Evolutionary conservation across 2,113 vertebrate species (phyloP), one percentile per base, ranked within the genome.

Genomic region (Scolopax mira): DNA sequence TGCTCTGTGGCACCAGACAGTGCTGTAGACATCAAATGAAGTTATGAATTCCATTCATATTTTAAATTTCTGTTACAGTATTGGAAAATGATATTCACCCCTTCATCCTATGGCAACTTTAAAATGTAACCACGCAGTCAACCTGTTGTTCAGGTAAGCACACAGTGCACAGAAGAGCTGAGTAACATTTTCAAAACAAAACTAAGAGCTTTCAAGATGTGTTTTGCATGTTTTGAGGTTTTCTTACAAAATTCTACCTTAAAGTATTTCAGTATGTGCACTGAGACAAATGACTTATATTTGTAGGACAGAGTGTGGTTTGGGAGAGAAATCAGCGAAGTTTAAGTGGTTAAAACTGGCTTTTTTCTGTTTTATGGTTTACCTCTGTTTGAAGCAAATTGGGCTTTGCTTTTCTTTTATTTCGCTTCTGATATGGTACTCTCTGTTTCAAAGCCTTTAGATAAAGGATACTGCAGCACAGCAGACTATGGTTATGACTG

Each of bases 1-100:
- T 70, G 39, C 37, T 91, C 24, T 60, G 19, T 82, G 78, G 65
- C 73, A 93, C 58, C 70, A 92, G 46, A 42, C 42, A 81, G 49
- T 80, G 55, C 42, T 62, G 37, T 61, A 90, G 77, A 54, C 60
- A 89, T 78, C 93, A 94, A 73, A 88, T 61, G 71, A 91, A 95
- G 88, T 93, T 95, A 93, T 25, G 25, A 94, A 88, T 89, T 89
- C 77, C 33, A 37, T 44, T 79, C 27, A n/a, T n/a, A 21, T 75
- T 94, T 61, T 79, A 33, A 49, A 83, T 75, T 86, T 84, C 44
- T 77, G 90, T 81, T 81, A 44, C 11, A 69, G 25, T 39, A 19
- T 61, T 95, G 79, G n/a, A 65, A 90, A 84, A 62, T 51, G 8
- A 18, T 18, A 52, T 78, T 90, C 35, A 64, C 17, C 4, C 1